A percentile compares a stretch with the other conserved stretches of the same genome.
Conservation (phyloP, 2,113 vertebrate genomes). For the Tychaedon coryphoeus region DNA sequence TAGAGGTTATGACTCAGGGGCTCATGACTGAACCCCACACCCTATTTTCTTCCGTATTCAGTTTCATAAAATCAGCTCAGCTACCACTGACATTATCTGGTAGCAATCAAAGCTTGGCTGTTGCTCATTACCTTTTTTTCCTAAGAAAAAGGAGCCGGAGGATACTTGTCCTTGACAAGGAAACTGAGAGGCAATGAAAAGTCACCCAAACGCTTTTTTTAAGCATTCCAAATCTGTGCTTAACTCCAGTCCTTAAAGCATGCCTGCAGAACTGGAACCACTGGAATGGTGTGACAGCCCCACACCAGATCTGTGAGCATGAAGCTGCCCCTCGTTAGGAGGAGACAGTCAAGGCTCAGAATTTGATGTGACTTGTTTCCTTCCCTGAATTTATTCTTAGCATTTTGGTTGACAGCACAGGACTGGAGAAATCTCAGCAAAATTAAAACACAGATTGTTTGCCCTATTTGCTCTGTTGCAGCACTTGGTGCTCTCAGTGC, state of each 20-base stretch:
- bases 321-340: fast-evolving
- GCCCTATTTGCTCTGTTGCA: fast-evolving
- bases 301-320: not conserved
- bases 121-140: not conserved
- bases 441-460: not conserved
- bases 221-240: not conserved
- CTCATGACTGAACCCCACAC: not conserved
- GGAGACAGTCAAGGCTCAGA: not conserved
- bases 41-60: not conserved
- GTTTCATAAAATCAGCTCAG: not conserved
- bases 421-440: not conserved
- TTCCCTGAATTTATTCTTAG: not conserved
- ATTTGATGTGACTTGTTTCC: not conserved
- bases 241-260: not conserved
- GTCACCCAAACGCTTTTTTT: not conserved
- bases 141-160: not conserved
- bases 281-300: not conserved
- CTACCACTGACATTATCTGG: not conserved
- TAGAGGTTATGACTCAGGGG: slow-evolving; percentile 2
- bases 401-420: not conserved
- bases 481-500: not conserved
- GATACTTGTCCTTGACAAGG: not conserved
- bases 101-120: not conserved
- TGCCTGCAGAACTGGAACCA: not conserved
- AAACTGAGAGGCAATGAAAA: not conserved